A percentile compares a stretch with the other conserved stretches of the same genome.
Conservation (phyloP, 2,113 vertebrate genomes). For the Bubo bubo region DNA sequence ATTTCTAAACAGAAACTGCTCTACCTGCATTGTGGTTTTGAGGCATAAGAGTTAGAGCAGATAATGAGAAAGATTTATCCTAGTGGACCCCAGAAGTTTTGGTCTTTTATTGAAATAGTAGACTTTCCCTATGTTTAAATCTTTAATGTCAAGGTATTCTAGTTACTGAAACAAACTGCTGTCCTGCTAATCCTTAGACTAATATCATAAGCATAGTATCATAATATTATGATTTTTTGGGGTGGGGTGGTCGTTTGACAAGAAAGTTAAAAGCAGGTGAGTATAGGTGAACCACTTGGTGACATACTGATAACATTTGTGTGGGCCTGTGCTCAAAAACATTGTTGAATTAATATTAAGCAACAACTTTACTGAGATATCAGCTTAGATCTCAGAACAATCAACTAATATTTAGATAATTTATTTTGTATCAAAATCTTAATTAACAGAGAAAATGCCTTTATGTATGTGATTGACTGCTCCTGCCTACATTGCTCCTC, state of each 20-base stretch:
- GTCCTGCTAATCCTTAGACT: not conserved
- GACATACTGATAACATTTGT: not conserved
- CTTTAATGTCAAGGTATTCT: not conserved
- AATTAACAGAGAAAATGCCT: not conserved
- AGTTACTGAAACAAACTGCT: not conserved
- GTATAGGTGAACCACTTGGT: too few species aligned
- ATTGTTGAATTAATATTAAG: not conserved
- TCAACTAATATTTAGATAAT: not conserved
- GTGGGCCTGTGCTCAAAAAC: not conserved
- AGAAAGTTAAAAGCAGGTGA: not conserved
- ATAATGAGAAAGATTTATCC: not conserved
- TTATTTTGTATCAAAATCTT: not conserved
- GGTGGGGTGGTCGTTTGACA: not conserved
- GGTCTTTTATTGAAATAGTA: not conserved
- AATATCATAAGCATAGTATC: not conserved
- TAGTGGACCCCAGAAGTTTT: not conserved
- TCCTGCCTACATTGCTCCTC: not conserved
- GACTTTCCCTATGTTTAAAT: not conserved
- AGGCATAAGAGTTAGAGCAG: not conserved
- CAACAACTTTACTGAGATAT: not conserved
- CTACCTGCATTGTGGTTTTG: not conserved
- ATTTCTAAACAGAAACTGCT: not conserved
- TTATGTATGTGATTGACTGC: not conserved
- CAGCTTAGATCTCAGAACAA: not conserved
- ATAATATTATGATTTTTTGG: not conserved